These are phyloP conservation scores for Timandra comae DNA, from an alignment of 2,888 invertebrate genomes.

Conservation along the genomic window DNA sequence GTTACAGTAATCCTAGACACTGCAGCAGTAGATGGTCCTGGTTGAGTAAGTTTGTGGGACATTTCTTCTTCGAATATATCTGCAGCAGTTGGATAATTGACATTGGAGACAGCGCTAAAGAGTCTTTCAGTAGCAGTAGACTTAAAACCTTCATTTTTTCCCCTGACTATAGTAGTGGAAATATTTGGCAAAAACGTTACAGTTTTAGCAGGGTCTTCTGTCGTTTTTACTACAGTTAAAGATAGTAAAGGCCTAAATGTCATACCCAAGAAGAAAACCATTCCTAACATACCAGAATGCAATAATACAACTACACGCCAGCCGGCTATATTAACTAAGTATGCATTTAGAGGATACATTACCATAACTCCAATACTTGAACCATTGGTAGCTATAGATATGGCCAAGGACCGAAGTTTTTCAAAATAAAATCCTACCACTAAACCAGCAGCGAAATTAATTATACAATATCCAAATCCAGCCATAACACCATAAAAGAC, in stretches of 20 bases:
- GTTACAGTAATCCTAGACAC: slow-evolving; percentile 47
- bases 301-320: slow-evolving; percentile 57
- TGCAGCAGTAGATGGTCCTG: slow-evolving; percentile 32
- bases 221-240: slow-evolving; percentile 45
- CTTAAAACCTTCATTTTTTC: slow-evolving; percentile 17
- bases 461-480: slow-evolving; percentile 55
- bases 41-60: slow-evolving; percentile 15
- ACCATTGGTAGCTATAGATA: slow-evolving; percentile 50
- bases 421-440: slow-evolving; percentile 71
- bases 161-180: slow-evolving; percentile 30
- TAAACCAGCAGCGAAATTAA: slow-evolving; percentile 49
- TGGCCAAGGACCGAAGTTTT: slow-evolving; percentile 37
- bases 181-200: slow-evolving; percentile 61
- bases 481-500: slow-evolving; percentile 50
- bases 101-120: slow-evolving; percentile 38
- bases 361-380: slow-evolving; percentile 56
- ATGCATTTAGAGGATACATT: slow-evolving; percentile 49
- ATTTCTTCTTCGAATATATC: slow-evolving; percentile 42
- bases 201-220: slow-evolving; percentile 51
- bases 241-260: slow-evolving; percentile 54
- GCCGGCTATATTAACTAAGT: slow-evolving; percentile 45
- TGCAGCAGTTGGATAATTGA: slow-evolving; percentile 59
- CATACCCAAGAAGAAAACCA: slow-evolving; percentile 53
- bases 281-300: slow-evolving; percentile 53
- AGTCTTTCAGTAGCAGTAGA: slow-evolving; percentile 36